Base-by-base conservation (phyloP, 2,113 vertebrate genomes). In the Sorex fumeus region DNA sequence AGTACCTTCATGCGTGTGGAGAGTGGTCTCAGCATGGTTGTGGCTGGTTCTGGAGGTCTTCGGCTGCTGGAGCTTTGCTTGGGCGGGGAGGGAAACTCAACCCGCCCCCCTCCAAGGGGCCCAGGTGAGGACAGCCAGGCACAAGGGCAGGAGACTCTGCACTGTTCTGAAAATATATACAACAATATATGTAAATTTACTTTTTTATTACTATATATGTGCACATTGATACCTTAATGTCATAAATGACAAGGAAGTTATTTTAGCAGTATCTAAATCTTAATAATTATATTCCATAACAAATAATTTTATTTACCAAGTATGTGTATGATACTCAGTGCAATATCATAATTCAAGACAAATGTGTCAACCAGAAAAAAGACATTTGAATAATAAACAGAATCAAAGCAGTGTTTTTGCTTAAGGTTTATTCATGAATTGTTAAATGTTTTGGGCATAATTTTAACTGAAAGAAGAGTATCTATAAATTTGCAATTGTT, bases 321-420 rank as follows among this genome's bases (percentile, higher is more conserved):
- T 75, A 27, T 81, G 18, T 43, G 4, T 36, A 45, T 81, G 12
- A 27, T 53, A 57, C 25, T 70, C 18, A 90, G 64, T 72, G 84
- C 0, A 53, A 77, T 67, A 72, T 72, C 30, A 28, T 82, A 64
- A 66, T 71, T 91, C 9, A 8, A 28, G 23, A 47, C 50, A 75
- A 67, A 67, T n/a, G 0, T 53, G 71, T 74, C 28, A 88, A 71
- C 40, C 6, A 53, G 36, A 67, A 67, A 67, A 67, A 67, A 64
- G 53, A 62, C 72, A 88, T 32, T 11, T 36, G 64, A 74, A 67
- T 10, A 88, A 70, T 30, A 81, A 72, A 92, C 3, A 50, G 66
- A 5, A 69, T 75, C 6, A 78, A 36, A 30, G 1, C 34, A 75
- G 2, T 1, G 45, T 57, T 77, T 90, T 50, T 11, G 7, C 2